A percentile compares a stretch with the other conserved stretches of the same genome.
Conservation (phyloP, 2,113 vertebrate genomes). For the Pseudorectes ferrugineus region DNA sequence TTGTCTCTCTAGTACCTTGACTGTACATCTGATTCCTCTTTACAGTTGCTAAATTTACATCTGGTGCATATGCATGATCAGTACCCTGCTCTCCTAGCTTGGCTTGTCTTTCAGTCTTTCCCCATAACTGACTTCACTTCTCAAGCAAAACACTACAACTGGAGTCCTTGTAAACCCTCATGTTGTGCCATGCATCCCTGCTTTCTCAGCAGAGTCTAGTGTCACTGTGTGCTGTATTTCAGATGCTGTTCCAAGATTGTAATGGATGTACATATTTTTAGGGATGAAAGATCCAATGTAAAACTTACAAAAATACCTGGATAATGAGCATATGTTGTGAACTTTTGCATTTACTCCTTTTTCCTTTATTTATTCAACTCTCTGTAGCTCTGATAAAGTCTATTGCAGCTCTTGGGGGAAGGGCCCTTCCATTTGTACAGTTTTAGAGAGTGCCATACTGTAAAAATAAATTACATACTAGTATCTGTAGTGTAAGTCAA, state of each 20-base stretch:
- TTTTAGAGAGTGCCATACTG: background rate
- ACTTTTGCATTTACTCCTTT: background rate
- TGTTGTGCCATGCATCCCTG: background rate
- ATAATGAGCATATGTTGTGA: background rate
- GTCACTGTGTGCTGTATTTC: background rate
- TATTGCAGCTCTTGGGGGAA: background rate
- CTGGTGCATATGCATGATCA: background rate
- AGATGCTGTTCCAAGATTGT: background rate
- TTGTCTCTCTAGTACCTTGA: background rate
- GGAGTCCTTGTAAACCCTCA: background rate
- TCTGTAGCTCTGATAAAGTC: background rate
- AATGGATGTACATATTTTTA: background rate
- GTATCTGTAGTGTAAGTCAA: background rate
- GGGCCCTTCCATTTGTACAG: background rate
- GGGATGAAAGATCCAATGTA: background rate
- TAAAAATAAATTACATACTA: conserved; percentile 15
- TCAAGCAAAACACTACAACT: background rate
- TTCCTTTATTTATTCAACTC: background rate
- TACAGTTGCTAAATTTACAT: background rate
- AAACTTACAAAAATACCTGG: background rate
- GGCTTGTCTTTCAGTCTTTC: background rate
- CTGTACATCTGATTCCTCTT: background rate
- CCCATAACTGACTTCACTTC: background rate
- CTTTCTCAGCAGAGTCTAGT: background rate
- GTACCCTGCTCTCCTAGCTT: background rate